Evolutionary conservation across 2,888 invertebrate genomes (phyloP).

Genomic region (Mesorhabditis spiculigera): DNA sequence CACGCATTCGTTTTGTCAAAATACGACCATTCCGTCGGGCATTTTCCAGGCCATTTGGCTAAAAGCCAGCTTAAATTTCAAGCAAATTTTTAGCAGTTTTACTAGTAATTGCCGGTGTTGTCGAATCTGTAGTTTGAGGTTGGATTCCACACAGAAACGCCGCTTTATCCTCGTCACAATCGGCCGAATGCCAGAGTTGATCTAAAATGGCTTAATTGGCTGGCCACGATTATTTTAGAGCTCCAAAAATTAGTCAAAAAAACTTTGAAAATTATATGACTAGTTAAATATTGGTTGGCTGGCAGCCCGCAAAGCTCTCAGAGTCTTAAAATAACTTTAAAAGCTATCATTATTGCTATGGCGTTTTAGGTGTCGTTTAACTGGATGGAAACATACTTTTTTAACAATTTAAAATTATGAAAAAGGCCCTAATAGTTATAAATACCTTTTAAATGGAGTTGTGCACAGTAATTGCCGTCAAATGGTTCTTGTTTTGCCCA

Average conservation of each 20-base stretch:
- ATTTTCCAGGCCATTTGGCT: not conserved
- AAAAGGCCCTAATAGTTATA: too few relatives aligned
- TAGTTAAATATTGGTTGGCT: too few relatives aligned
- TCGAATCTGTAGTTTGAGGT: not conserved
- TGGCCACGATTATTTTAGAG: too few relatives aligned
- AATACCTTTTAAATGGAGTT: not conserved
- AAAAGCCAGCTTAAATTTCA: not conserved
- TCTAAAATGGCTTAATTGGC: not conserved
- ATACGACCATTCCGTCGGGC: too few relatives aligned
- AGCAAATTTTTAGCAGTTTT: not conserved
- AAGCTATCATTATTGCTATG: too few relatives aligned
- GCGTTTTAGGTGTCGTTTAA: not conserved
- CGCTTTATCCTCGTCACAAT: not conserved
- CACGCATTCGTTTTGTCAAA: not conserved
- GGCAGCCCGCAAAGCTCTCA: too few relatives aligned
- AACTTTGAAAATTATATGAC: too few relatives aligned
- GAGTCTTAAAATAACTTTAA: too few relatives aligned
- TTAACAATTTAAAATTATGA: not conserved
- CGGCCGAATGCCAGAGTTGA: not conserved
- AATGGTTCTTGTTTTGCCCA: not conserved
- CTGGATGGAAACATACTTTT: not conserved
- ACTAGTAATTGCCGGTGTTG: conserved; percentile 1
- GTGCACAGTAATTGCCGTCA: not conserved
- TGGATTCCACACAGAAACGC: not conserved
- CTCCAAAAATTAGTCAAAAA: too few relatives aligned